Conservation (phyloP, 1,140 invertebrate species). For the Mizuhopecten yessoensis region DNA sequence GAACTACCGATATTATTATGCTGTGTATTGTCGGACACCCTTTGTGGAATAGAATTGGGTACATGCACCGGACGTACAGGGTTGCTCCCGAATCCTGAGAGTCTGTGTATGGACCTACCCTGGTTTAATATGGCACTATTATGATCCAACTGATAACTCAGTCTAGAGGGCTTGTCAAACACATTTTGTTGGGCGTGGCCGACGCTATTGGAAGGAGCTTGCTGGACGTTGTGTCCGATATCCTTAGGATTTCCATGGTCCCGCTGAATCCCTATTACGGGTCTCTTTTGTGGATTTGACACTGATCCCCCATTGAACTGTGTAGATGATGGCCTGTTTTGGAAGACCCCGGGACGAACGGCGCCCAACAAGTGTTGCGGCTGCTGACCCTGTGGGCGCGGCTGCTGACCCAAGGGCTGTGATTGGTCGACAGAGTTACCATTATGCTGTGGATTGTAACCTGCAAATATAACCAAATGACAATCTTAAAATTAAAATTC, state of each 20-base stretch:
- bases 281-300: slow-evolving; percentile 13
- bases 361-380: background rate
- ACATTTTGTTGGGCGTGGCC: background rate
- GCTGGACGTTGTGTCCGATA: background rate
- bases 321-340: background rate
- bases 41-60: background rate
- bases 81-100: background rate
- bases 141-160: background rate
- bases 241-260: background rate
- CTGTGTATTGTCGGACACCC: background rate
- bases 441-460: slow-evolving; percentile 6
- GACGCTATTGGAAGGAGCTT: background rate
- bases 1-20: slow-evolving; percentile 22
- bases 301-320: background rate
- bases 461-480: too few species aligned
- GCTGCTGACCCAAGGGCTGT: background rate
- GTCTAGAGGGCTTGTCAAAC: background rate
- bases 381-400: background rate
- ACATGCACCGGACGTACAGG: background rate
- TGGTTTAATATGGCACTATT: slow-evolving; percentile 16
- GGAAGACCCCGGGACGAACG: background rate
- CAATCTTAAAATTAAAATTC: too few species aligned
- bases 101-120: background rate
- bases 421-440: background rate
- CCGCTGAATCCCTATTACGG: background rate